phyloP scores from a whole-genome alignment of 2,888 invertebrate species.

The Mesorhabditis belari region DNA sequence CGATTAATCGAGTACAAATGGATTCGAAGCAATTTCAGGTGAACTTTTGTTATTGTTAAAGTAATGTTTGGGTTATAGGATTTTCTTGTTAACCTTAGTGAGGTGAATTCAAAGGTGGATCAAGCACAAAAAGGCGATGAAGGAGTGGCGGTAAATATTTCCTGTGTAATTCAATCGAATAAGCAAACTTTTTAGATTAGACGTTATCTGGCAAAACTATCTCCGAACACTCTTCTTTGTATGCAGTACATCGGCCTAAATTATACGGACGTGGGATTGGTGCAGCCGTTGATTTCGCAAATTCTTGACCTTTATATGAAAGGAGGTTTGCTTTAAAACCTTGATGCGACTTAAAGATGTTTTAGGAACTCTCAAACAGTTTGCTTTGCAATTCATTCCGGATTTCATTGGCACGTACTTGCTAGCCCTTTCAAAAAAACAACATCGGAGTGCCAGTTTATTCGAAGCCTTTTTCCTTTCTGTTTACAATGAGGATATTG shows the following conservation, averaged over 20 bases:
- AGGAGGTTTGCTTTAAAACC: slow-evolving; percentile 35
- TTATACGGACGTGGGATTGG: slow-evolving; percentile 43
- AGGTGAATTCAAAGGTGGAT: neutral
- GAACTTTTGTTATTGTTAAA: neutral
- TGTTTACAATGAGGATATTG: slow-evolving; percentile 52
- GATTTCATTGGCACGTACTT: slow-evolving; percentile 38
- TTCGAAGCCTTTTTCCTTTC: slow-evolving; percentile 49
- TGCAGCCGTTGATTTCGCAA: slow-evolving; percentile 48
- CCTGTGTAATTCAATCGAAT: neutral
- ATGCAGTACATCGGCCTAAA: slow-evolving; percentile 42
- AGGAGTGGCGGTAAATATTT: slow-evolving; percentile 1
- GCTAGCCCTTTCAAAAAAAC: slow-evolving; percentile 35
- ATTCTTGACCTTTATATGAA: slow-evolving; percentile 45
- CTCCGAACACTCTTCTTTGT: slow-evolving; percentile 23
- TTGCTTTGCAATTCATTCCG: slow-evolving; percentile 45
- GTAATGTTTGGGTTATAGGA: neutral
- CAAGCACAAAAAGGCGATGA: neutral
- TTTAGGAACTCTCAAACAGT: slow-evolving; percentile 41
- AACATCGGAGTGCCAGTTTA: slow-evolving; percentile 36
- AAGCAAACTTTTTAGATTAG: neutral
- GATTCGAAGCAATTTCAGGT: neutral
- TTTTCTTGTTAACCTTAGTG: neutral
- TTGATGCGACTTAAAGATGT: slow-evolving; percentile 12
- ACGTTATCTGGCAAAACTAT: slow-evolving; percentile 2
- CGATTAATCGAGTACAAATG: no score